Evolutionary conservation across 2,113 vertebrate species (phyloP).

Genomic region (Rhinichthys klamathensis): DNA sequence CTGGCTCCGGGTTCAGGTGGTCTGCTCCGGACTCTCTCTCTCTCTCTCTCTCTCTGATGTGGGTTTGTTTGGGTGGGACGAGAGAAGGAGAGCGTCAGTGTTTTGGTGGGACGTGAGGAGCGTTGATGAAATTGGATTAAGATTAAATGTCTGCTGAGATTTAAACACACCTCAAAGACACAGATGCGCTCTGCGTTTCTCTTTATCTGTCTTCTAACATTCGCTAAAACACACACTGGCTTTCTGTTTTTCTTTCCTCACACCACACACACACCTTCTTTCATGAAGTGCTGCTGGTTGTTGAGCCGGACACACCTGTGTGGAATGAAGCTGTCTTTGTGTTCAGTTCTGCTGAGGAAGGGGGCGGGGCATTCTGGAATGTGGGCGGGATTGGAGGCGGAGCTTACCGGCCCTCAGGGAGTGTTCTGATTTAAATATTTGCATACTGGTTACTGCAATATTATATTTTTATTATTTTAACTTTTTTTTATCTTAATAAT

Average conservation of each 20-base stretch:
- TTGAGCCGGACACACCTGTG: conserved; percentile 55
- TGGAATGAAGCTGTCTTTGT: conserved; percentile 57
- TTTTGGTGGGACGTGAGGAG: not conserved
- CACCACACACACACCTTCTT: conserved; percentile 11
- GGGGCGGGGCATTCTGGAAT: conserved; percentile 10
- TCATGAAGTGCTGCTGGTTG: conserved; percentile 54
- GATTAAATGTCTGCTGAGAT: not conserved
- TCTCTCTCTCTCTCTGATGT: conserved; percentile 29
- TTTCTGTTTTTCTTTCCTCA: conserved; percentile 4
- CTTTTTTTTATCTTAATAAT: not conserved
- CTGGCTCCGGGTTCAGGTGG: conserved; percentile 34
- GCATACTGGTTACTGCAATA: not conserved
- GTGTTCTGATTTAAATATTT: not conserved
- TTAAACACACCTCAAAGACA: not conserved
- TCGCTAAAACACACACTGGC: not conserved
- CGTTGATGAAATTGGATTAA: conserved; percentile 22
- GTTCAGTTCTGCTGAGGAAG: not conserved
- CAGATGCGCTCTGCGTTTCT: not conserved
- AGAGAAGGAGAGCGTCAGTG: conserved; percentile 1
- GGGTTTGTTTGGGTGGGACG: conserved; percentile 47
- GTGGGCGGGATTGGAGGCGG: conserved; percentile 10
- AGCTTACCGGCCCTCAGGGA: not conserved
- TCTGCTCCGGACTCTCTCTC: not conserved
- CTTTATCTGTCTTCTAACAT: not conserved
- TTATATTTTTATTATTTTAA: not conserved